Conservation (phyloP, 2,888 invertebrate genomes). For the Spodoptera picta region DNA sequence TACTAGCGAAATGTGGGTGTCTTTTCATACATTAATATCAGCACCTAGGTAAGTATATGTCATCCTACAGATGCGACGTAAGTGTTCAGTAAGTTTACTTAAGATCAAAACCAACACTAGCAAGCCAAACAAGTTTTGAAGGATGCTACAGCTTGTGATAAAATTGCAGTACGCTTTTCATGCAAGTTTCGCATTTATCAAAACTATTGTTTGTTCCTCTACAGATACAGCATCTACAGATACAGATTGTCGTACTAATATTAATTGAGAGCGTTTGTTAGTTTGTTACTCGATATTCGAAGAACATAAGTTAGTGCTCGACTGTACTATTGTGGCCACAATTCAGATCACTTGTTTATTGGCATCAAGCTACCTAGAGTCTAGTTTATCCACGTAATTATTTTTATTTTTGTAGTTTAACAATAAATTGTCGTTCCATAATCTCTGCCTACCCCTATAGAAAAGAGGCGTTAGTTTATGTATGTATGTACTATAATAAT, state of each 20-base stretch:
- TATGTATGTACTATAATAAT: no score
- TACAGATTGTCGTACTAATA: constrained; percentile 51
- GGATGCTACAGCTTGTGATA: neutral
- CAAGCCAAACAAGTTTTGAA: constrained; percentile 19
- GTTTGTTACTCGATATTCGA: constrained; percentile 63
- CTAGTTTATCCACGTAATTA: no score
- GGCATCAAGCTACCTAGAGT: constrained; percentile 13
- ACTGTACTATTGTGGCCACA: constrained; percentile 47
- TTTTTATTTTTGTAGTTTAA: no score
- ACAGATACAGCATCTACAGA: constrained; percentile 39
- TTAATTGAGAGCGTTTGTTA: constrained; percentile 63
- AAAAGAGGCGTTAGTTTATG: no score
- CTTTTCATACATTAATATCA: neutral
- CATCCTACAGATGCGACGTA: neutral
- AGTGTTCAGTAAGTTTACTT: constrained; percentile 2
- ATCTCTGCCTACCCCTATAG: no score
- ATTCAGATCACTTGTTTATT: constrained; percentile 59
- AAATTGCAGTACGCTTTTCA: constrained; percentile 18
- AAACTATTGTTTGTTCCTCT: constrained; percentile 36
- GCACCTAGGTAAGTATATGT: neutral
- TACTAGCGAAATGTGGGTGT: no score
- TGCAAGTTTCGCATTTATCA: constrained; percentile 32
- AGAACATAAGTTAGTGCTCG: constrained; percentile 51
- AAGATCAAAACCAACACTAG: constrained; percentile 13
- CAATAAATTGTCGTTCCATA: no score